phyloP scores from a whole-genome alignment of 2,888 invertebrate genomes.

The Eulithis testata region DNA sequence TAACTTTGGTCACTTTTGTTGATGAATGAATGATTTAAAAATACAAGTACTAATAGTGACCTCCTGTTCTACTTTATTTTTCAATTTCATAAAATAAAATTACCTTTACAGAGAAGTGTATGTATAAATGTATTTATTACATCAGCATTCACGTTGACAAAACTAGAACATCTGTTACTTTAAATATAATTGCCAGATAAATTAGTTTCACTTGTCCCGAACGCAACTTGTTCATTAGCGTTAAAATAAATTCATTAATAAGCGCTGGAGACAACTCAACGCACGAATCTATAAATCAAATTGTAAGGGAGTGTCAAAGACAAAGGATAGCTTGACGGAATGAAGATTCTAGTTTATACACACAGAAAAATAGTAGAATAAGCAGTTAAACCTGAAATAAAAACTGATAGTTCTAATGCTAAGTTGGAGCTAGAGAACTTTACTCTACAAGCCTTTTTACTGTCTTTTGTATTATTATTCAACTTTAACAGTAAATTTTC shows the following conservation, averaged over 20 bases:
- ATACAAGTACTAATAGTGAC: background rate
- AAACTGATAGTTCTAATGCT: too few species aligned
- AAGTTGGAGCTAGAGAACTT: too few species aligned
- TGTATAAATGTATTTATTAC: background rate
- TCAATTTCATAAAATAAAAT: too few species aligned
- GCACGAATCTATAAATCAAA: constrained; percentile 83
- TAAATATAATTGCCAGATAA: constrained; percentile 76
- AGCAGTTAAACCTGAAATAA: constrained; percentile 19
- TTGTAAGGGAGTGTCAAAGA: constrained; percentile 82
- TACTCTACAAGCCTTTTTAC: too few species aligned
- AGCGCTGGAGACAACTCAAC: constrained; percentile 78
- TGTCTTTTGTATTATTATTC: too few species aligned
- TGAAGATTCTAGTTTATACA: constrained; percentile 45
- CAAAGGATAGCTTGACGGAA: constrained; percentile 70
- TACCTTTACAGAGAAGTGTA: too few species aligned
- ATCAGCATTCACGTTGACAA: constrained; percentile 24
- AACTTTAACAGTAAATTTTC: too few species aligned
- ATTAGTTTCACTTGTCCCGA: constrained; percentile 79
- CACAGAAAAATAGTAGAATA: constrained; percentile 44
- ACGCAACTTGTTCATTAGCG: constrained; percentile 82
- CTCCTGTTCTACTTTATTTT: too few species aligned
- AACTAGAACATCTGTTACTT: constrained; percentile 46
- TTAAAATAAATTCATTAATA: constrained; percentile 85
- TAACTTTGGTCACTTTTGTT: constrained; percentile 2
- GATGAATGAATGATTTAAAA: constrained; percentile 1